These are phyloP conservation scores for Neosalanx taihuensis DNA, from an alignment of 2,797 vertebrate species.

Conservation along the genomic window DNA sequence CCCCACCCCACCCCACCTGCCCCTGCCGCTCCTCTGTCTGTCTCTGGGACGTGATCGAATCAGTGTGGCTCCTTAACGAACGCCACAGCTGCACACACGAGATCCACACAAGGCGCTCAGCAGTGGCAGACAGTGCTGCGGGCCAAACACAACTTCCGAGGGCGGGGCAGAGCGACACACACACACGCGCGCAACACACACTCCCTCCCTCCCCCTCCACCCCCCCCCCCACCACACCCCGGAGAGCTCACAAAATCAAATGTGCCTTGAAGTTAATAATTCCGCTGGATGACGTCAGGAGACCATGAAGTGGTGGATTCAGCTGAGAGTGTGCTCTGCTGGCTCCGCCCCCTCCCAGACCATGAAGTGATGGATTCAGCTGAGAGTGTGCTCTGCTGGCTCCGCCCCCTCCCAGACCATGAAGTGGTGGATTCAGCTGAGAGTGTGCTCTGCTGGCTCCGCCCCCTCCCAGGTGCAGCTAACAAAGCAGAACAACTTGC, in stretches of 20 bases:
- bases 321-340: not conserved
- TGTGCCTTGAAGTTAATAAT: not conserved
- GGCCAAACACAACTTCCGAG: not conserved
- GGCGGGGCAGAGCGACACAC: not conserved
- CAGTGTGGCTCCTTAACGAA: slow-evolving; percentile 17
- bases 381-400: not conserved
- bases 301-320: not conserved
- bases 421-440: not conserved
- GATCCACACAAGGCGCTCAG: not conserved
- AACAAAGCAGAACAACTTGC: slow-evolving; percentile 42
- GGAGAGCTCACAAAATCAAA: too few relatives aligned
- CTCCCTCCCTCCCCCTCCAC: too few relatives aligned
- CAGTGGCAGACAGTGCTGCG: not conserved
- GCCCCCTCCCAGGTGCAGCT: slow-evolving; percentile 37
- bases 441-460: slow-evolving; percentile 7
- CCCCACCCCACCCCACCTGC: not conserved
- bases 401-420: slow-evolving; percentile 36
- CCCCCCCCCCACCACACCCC: too few relatives aligned
- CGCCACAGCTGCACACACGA: not conserved
- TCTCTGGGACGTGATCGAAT: slow-evolving; percentile 22
- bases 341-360: slow-evolving; percentile 33
- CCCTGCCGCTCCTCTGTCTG: slow-evolving; percentile 17
- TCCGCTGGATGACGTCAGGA: not conserved
- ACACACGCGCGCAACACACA: not conserved
- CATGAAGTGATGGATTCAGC: not conserved